Evolutionary conservation across 1,140 invertebrate species (phyloP), one percentile per base, ranked within the genome.

Genomic region (Mercenaria mercenaria): DNA sequence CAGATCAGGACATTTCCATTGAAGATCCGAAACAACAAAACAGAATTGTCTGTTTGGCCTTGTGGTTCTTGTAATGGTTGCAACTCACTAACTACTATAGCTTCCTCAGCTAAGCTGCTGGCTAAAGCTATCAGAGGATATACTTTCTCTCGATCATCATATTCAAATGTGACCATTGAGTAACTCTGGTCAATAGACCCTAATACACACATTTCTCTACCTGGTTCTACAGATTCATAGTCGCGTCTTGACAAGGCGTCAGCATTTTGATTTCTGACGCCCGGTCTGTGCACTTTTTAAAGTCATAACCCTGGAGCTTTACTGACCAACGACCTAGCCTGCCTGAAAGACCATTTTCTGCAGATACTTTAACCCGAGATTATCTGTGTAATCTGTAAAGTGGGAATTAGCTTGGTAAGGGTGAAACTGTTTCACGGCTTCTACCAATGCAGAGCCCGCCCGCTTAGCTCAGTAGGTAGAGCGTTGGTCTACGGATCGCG

Each of bases 321-420:
- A 92, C 3, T 15, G 84, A 26, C 91, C 91, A 92, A 23, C 91
- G 32, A 15, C 85, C 50, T 72, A 89, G 13, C 23, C 89, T 67
- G 39, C 87, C 87, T 10, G 74, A 34, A 32, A 50, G n/a, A 64
- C 87, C 1, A 85, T 76, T 29, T 26, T 59, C 39, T 91, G 56
- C 11, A 93, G 37, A 41, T 82, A 92, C 52, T 84, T 85, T 18
- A 90, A 18, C 13, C 52, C 59, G 4, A 84, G n/a, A 77, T 90
- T 84, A 61, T 90, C 91, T n/a, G 91, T 91, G 50, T 77, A 85
- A 23, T 90, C 77, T 39, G 50, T 67, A 47, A 91, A 90, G 8
- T 79, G 32, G 1, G 39, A 23, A 69, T 86, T 79, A 2, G 50
- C 26, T 13, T 86, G 37, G 72, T 91, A 91, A 15, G 83, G 74